Evolutionary conservation across 2,797 vertebrate genomes (phyloP), one percentile per base, ranked within the genome.

Genomic region (Mormyrus hasselquistii): DNA sequence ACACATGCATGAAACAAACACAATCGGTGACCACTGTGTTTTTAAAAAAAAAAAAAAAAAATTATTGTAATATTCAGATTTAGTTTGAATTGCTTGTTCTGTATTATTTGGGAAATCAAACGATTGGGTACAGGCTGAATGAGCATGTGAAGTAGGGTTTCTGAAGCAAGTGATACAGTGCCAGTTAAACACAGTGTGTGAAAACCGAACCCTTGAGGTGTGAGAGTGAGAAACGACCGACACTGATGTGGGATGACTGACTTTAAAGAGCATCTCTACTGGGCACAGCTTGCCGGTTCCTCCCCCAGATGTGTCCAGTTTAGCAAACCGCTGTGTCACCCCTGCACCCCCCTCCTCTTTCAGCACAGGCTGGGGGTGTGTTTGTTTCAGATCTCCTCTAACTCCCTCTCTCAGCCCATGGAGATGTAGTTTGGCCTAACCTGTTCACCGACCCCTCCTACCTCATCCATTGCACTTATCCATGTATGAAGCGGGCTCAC

Each of bases 371-470:
- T 84, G 29, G 53, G 85, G 53, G 52, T 41, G 53, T 41, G 52
- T 87, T 87, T 53, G 47, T 86, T 52, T 86, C 44, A 52, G 84
- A 53, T 86, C 50, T 50, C 47, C 47, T 9, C 16, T 52, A 50
- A 84, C 52, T 34, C 53, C 85, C 25, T 44, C 34, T 53, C 53
- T 57, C 52, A 87, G 52, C 85, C 65, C 34, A n/a, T 8, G 53
- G 25, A 57, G 85, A 59, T 87, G 53, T 87, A 87, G 53, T 59
- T n/a, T 87, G 53, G 53, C n/a, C 34, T 87, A 87, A 87, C 85
- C 53, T 59, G 49, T 57, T 59, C 85, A 87, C 85, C 91, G 90
- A 76, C 53, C 91, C 92, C 90, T 91, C 93, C 91, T 92, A 90
- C 91, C 92, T 44, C 92, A 91, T 91, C 91, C 73, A 47, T 90